Evolutionary conservation across 2,113 vertebrate species (phyloP).

Genomic region (Diphyllodes magnificus): DNA sequence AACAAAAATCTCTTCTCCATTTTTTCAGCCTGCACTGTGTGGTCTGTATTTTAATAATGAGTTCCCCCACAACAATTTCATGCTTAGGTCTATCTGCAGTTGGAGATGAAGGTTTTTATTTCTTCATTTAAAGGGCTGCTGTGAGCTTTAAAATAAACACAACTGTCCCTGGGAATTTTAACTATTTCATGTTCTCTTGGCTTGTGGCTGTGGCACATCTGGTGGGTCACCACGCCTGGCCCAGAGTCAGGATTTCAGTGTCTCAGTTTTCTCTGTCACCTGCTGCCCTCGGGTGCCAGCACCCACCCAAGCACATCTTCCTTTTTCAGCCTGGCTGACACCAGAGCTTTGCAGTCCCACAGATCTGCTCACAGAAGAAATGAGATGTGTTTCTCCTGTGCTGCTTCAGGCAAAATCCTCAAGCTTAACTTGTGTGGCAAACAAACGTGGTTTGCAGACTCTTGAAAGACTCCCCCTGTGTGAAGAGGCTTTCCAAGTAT

Average conservation of each 20-base stretch:
- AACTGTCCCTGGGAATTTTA: neutral
- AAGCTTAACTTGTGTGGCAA: neutral
- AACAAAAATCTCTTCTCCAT: neutral
- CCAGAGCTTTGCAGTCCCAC: neutral
- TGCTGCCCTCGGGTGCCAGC: neutral
- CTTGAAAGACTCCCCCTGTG: neutral
- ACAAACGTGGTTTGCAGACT: neutral
- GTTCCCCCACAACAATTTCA: neutral
- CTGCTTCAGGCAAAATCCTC: neutral
- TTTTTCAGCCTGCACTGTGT: neutral
- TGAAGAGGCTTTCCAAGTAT: neutral
- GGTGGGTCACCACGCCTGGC: rapidly evolving
- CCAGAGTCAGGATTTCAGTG: neutral
- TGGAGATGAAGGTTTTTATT: neutral
- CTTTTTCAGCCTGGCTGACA: neutral
- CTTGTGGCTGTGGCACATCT: neutral
- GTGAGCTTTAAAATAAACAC: neutral
- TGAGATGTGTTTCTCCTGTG: neutral
- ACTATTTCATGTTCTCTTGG: neutral
- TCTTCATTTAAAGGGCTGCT: neutral
- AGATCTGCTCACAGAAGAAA: neutral
- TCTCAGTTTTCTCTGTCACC: neutral
- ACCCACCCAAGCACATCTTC: neutral
- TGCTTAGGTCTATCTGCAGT: neutral
- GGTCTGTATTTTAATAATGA: neutral